A percentile compares a stretch with the other conserved stretches of the same genome.
phyloP scores from a whole-genome alignment of 1,140 invertebrate species.

The Rhysida immarginata region DNA sequence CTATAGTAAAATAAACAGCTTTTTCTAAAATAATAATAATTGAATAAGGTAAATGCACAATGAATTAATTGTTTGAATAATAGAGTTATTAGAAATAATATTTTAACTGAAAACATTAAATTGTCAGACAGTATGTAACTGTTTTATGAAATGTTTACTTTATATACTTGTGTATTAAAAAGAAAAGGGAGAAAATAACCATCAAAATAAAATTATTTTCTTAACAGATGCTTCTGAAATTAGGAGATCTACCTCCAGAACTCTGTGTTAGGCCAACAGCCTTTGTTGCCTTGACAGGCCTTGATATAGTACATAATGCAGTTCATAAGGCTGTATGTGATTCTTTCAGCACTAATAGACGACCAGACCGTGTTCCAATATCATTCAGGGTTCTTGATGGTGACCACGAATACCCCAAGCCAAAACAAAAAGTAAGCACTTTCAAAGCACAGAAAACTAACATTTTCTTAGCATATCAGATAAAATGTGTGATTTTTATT shows the following conservation, averaged over 20 bases:
- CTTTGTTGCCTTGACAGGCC: conserved; percentile 65
- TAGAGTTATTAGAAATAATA: too few species aligned
- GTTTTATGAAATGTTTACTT: too few species aligned
- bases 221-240: not conserved
- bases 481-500: not conserved
- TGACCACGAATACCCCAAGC: conserved; percentile 67
- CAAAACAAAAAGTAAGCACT: conserved; percentile 66
- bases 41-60: too few species aligned
- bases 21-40: too few species aligned
- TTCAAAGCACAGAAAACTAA: not conserved
- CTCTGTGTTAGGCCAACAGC: conserved; percentile 42
- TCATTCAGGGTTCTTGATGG: conserved; percentile 59
- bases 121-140: too few species aligned
- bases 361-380: conserved; percentile 62
- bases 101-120: too few species aligned
- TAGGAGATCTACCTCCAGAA: conserved; percentile 5
- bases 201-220: too few species aligned
- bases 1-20: too few species aligned
- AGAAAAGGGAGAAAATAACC: too few species aligned
- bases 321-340: conserved; percentile 85
- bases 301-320: conserved; percentile 68
- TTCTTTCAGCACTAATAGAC: conserved; percentile 63
- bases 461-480: not conserved
- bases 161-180: too few species aligned
- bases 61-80: too few species aligned